Conservation (phyloP, 2,797 vertebrate genomes). For the Diglossa cyanea region DNA sequence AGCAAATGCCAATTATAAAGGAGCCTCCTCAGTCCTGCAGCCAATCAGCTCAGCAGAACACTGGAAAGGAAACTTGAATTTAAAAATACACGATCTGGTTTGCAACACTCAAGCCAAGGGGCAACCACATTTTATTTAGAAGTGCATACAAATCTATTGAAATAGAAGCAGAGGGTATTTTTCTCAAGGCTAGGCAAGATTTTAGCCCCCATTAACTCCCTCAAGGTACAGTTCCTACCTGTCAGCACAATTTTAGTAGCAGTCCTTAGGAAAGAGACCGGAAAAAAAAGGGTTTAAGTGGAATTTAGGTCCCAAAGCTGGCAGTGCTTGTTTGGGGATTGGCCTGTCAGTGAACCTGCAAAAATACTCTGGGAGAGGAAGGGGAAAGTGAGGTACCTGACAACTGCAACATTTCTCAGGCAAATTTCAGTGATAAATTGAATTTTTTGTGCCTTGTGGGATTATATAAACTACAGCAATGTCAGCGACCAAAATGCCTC, state of each 20-base stretch:
- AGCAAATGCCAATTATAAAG: constrained; percentile 23
- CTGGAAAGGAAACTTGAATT: constrained; percentile 55
- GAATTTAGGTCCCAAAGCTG: background rate
- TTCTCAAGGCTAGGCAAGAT: background rate
- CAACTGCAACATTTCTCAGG: background rate
- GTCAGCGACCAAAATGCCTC: background rate
- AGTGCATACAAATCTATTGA: background rate
- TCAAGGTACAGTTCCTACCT: background rate
- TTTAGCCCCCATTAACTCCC: background rate
- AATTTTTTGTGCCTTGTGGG: background rate
- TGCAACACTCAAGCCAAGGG: constrained; percentile 23
- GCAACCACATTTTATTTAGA: constrained; percentile 27
- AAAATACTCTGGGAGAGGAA: background rate
- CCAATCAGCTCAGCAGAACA: constrained; percentile 38
- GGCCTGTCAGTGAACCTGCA: background rate
- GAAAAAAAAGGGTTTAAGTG: background rate
- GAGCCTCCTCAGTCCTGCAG: background rate
- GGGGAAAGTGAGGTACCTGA: background rate
- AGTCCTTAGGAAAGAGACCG: background rate
- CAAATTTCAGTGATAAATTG: background rate
- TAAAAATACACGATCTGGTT: constrained; percentile 41
- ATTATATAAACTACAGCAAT: background rate
- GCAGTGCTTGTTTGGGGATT: background rate
- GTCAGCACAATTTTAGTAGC: background rate
- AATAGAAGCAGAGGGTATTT: background rate